Conservation (phyloP, 2,113 vertebrate species). For the Montifringilla adamsi region DNA sequence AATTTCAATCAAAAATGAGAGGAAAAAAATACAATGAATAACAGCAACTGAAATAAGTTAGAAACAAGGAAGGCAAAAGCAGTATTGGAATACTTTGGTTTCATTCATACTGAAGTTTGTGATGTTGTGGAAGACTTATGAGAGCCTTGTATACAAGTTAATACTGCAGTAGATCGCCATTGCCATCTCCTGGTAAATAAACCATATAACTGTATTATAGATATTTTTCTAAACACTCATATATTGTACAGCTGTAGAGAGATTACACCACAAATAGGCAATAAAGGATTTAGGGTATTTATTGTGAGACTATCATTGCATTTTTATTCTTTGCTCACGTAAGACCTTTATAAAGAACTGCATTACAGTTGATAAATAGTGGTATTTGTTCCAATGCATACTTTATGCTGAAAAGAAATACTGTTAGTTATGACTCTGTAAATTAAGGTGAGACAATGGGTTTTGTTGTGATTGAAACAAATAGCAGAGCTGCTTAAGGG, state of each 20-base stretch:
- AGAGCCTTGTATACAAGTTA: background rate
- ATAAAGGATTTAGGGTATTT: slow-evolving; percentile 70
- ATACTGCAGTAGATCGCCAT: slow-evolving; percentile 72
- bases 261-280: slow-evolving; percentile 62
- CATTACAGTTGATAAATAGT: slow-evolving; percentile 68
- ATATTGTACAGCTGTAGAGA: slow-evolving; percentile 45
- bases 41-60: slow-evolving; percentile 48
- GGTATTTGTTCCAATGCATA: slow-evolving; percentile 60
- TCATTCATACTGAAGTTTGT: slow-evolving; percentile 25
- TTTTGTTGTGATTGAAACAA: slow-evolving; percentile 69
- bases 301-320: slow-evolving; percentile 59
- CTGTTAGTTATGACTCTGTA: slow-evolving; percentile 59
- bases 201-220: slow-evolving; percentile 48
- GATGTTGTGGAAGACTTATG: background rate
- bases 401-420: slow-evolving; percentile 66
- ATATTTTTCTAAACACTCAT: slow-evolving; percentile 48
- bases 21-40: slow-evolving; percentile 28
- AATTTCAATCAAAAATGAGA: slow-evolving; percentile 55
- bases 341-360: slow-evolving; percentile 69
- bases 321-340: slow-evolving; percentile 67
- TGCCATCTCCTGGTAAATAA: slow-evolving; percentile 78
- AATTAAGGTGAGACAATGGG: slow-evolving; percentile 67
- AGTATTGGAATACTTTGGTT: slow-evolving; percentile 25
- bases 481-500: slow-evolving; percentile 17
- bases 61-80: slow-evolving; percentile 50